phyloP scores from a whole-genome alignment of 2,113 vertebrate genomes.

The Axis porcinus region DNA sequence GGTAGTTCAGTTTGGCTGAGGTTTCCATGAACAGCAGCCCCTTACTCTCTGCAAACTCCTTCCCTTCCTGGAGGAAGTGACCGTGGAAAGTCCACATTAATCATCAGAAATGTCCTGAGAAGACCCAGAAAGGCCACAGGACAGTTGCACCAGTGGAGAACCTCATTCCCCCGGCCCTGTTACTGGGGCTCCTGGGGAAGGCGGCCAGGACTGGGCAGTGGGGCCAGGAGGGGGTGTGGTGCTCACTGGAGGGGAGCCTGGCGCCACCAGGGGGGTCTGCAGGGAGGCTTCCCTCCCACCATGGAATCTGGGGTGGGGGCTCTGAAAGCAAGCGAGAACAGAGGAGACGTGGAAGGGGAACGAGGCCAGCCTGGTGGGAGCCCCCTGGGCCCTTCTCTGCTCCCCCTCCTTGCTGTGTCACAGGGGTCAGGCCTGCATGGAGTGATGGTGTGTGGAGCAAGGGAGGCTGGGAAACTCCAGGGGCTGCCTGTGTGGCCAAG shows the following conservation, averaged over 20 bases:
- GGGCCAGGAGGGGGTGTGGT: accelerated
- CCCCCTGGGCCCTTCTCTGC: background rate
- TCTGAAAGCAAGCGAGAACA: background rate
- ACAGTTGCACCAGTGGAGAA: accelerated
- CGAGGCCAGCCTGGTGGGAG: background rate
- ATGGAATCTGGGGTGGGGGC: background rate
- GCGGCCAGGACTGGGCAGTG: background rate
- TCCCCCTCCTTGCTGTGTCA: background rate
- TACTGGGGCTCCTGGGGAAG: background rate
- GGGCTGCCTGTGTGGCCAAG: background rate
- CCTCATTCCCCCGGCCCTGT: accelerated
- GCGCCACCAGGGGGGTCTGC: background rate
- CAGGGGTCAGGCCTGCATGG: accelerated
- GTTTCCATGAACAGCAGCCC: constrained; percentile 82
- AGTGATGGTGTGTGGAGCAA: background rate
- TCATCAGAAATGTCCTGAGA: background rate
- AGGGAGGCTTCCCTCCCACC: background rate
- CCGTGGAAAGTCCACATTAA: background rate
- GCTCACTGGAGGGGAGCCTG: background rate
- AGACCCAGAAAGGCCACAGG: background rate
- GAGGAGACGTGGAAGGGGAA: accelerated
- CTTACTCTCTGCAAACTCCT: constrained; percentile 77
- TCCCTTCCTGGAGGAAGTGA: constrained; percentile 78
- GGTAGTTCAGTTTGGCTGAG: constrained; percentile 81
- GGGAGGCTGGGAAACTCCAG: no score